phyloP scores from a whole-genome alignment of 2,113 vertebrate genomes.

The Gyps fulvus region DNA sequence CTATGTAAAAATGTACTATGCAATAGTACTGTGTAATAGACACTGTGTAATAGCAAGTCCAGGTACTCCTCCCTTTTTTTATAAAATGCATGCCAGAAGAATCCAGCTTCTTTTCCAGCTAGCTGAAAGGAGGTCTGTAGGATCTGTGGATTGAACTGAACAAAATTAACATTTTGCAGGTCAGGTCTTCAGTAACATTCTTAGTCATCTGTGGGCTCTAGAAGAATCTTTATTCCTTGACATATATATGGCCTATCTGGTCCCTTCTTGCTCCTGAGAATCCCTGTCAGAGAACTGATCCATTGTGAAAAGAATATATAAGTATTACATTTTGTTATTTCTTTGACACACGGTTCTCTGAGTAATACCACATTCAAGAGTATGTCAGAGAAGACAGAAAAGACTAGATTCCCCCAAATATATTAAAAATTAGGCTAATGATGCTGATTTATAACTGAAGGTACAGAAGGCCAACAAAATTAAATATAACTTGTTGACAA shows the following conservation, averaged over 20 bases:
- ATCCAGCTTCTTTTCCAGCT: background rate
- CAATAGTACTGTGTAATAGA: background rate
- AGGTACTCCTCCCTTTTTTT: background rate
- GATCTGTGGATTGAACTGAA: background rate
- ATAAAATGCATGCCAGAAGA: background rate
- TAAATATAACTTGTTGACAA: background rate
- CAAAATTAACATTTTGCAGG: background rate
- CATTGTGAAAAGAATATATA: background rate
- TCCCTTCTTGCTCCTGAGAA: background rate
- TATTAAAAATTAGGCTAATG: background rate
- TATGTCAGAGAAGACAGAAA: background rate
- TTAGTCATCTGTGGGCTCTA: background rate
- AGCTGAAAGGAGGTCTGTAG: background rate
- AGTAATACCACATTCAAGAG: background rate
- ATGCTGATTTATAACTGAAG: background rate
- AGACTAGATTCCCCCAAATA: accelerated
- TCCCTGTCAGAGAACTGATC: background rate
- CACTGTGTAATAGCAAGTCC: background rate
- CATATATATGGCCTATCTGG: background rate
- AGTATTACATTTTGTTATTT: background rate
- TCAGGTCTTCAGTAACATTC: background rate
- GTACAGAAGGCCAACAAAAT: background rate
- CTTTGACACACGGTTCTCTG: background rate
- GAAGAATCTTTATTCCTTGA: background rate
- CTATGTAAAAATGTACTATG: background rate